Conservation (phyloP, 2,888 invertebrate species). For the Gymnocheta viridis region DNA sequence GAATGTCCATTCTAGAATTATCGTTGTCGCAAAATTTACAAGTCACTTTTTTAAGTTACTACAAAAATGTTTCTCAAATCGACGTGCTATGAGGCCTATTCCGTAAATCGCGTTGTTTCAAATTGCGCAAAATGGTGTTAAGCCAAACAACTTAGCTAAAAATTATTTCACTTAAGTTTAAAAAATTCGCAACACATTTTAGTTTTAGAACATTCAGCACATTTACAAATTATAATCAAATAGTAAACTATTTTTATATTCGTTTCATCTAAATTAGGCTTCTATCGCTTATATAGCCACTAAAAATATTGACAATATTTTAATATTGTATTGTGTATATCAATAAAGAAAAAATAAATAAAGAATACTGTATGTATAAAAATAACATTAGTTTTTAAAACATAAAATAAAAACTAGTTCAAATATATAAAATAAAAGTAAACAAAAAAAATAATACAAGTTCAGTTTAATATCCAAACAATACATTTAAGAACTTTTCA, state of each 20-base stretch:
- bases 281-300: neutral
- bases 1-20: too few species aligned
- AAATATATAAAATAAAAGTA: neutral
- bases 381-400: too few species aligned
- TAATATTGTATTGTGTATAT: neutral
- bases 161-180: neutral
- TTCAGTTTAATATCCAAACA: neutral
- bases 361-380: neutral
- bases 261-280: too few species aligned
- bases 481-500: neutral
- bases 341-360: neutral
- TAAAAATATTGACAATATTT: neutral
- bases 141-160: neutral
- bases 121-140: neutral
- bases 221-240: neutral
- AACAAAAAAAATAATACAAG: neutral
- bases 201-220: neutral
- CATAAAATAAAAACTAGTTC: neutral
- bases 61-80: too few species aligned
- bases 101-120: too few species aligned
- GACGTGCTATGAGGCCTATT: too few species aligned
- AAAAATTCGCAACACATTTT: neutral
- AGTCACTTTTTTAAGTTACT: too few species aligned
- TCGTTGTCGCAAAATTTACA: too few species aligned
- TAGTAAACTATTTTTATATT: too few species aligned